Base-by-base conservation (phyloP, 2,797 vertebrate species). In the Clarias laeviceps region DNA sequence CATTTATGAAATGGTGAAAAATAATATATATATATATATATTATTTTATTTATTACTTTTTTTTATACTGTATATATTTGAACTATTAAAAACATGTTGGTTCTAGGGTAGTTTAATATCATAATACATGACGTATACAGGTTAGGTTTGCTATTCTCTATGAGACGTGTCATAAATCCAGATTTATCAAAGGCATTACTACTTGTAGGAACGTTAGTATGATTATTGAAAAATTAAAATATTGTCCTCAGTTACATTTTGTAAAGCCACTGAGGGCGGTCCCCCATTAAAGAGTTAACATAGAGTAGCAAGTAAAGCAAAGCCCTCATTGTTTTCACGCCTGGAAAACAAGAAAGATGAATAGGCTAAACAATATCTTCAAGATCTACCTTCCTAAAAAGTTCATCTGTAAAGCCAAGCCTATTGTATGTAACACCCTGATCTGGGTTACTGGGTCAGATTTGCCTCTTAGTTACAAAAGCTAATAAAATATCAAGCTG, bases 381-480 rank as follows among this genome's bases (percentile, higher is more conserved):
- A 78, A 78, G 32, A 61, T 32, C 34, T 70, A 68, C 29, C 29
- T 24, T 22, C 29, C 24, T 83, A 40, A 18, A 83, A 45, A 34
- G 20, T 34, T 66, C 5, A 56, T 57, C 14, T 17, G 7, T 15
- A 54, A 70, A 72, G 40, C 7, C 34, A 61, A 69, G 29, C 29
- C 27, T 76, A 76, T 29, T 56, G 40, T 66, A 66, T 24, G 37
- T 27, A 65, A 57, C 22, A 56, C 20, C 6, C 24, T 65, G 20
- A 76, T 50, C 57, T 29, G 50, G 27, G 78, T 65, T 56, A 80
- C 66, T 80, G 20, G 66, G 77, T 50, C 77, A 32, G 6, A 29
- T 72, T 50, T 61, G 5, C n/a, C 32, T 69, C 22, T 64, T 65
- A 54, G 12, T 34, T 29, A 85, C n/a, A 80, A 80, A 85, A 34